Percentiles rank a stretch among this genome's conserved stretches.
Evolutionary conservation across 2,888 invertebrate species (phyloP).

Genomic region (Mesopsocus fuscifrons): DNA sequence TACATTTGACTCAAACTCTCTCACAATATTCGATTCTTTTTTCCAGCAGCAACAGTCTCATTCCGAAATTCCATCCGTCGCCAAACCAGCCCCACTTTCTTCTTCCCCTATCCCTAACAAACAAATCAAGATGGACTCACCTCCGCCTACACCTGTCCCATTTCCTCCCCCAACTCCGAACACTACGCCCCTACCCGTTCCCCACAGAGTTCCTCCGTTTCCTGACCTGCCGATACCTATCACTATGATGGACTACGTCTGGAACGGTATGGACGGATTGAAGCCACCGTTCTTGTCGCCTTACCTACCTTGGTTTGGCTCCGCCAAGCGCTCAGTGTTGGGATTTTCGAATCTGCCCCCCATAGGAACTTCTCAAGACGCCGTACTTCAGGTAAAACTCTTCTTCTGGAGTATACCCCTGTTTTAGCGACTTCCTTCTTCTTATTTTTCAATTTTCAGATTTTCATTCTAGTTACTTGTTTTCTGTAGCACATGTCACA

Average conservation of each 20-base stretch:
- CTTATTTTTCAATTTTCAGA: neutral
- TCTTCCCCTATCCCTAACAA: slow-evolving; percentile 20
- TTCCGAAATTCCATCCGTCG: neutral
- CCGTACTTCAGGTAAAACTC: slow-evolving; percentile 1
- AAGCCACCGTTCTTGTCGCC: slow-evolving; percentile 17
- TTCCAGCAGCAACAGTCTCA: neutral
- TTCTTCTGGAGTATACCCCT: too few species aligned
- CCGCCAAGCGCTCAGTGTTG: slow-evolving; percentile 2
- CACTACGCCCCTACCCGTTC: slow-evolving; percentile 24
- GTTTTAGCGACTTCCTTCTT: too few species aligned
- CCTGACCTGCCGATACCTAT: slow-evolving; percentile 35
- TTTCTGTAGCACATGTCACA: neutral
- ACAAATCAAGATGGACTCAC: slow-evolving; percentile 23
- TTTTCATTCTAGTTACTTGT: neutral
- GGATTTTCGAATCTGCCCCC: slow-evolving; percentile 2
- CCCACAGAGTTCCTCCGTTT: slow-evolving; percentile 31
- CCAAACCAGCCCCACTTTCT: neutral
- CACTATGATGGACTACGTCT: slow-evolving; percentile 65
- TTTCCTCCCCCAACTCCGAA: slow-evolving; percentile 17
- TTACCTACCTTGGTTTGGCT: slow-evolving; percentile 3
- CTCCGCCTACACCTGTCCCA: slow-evolving; percentile 18
- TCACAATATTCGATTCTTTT: too few species aligned
- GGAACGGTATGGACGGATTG: slow-evolving; percentile 25
- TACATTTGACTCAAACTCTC: too few species aligned
- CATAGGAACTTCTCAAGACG: slow-evolving; percentile 1